These are phyloP conservation scores for Heliconius nattereri DNA, from an alignment of 1,140 invertebrate genomes.

Conservation along the genomic window DNA sequence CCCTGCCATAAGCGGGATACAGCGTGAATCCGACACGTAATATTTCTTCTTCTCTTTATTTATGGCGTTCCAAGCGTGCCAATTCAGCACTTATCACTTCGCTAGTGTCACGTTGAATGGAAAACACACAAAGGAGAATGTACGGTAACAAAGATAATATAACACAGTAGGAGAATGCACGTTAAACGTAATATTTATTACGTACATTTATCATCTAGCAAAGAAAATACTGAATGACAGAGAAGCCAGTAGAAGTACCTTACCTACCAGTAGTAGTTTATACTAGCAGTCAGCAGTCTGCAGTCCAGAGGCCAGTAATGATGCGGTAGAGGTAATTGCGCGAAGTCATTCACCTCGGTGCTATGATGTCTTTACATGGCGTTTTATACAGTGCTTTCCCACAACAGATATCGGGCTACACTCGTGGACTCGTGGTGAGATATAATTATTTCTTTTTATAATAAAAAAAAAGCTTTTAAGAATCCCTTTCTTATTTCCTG, in stretches of 20 bases:
- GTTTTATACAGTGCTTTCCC: constrained; percentile 28
- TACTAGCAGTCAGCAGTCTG: no score
- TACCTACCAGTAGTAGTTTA: no score
- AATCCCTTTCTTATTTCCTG: background rate
- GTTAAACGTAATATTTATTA: no score
- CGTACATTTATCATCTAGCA: background rate
- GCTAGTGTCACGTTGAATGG: no score
- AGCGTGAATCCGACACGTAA: no score
- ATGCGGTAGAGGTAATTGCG: constrained; percentile 63
- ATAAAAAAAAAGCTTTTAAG: background rate
- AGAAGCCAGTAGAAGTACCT: constrained; percentile 16
- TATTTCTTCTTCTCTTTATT: no score
- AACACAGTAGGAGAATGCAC: no score
- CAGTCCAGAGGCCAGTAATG: constrained; percentile 46
- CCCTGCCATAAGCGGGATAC: no score
- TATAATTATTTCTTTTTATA: background rate
- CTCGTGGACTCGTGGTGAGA: background rate
- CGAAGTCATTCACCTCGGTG: constrained; percentile 61
- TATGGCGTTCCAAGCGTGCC: no score
- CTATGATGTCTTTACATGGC: constrained; percentile 33
- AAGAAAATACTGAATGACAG: constrained; percentile 21
- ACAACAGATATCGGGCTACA: constrained; percentile 10
- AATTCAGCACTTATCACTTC: no score
- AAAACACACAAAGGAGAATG: no score
- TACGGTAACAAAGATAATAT: no score